Evolutionary conservation across 2,888 invertebrate species (phyloP), one percentile per base, ranked within the genome.

Genomic region (Miltochrista miniata): DNA sequence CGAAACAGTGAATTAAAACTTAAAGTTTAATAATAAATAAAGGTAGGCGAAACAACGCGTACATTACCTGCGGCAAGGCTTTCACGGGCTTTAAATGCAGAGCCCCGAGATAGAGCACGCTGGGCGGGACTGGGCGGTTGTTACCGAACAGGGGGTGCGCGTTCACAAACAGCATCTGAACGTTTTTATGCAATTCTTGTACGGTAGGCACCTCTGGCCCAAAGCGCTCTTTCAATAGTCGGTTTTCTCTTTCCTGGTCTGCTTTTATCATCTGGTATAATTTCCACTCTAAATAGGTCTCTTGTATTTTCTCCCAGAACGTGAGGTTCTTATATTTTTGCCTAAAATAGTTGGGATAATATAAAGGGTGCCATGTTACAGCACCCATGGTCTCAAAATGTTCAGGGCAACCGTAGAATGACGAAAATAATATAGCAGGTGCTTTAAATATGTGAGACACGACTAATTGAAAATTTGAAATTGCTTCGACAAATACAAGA

Each of bases 1-100:
- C 31, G 51, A 56, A 80, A 79, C 9, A 74, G 66, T 85, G 79
- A 1, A 83, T 66, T 11, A 85, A 54, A 7, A 83, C 77, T 85
- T 85, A 24, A 24, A 24, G 18, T 82, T 78, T 30, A 72, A 45
- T 0, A 71, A 40, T 0, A 12, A 35, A 31, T 45, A 30, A 11
- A 24, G 7, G 3, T 0, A 9, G 11, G 3, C 30, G 30, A 30
- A 4, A 40, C 5, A 31, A 7, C 7, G 4, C 3, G 12, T 39
- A 39, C 8, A 36, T 57, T 61, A 77, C 77, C 72, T 65, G 10
- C 8, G 77, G 71, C 7, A 79, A 44, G n/a, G 64, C 52, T 45
- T 74, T 67, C 0, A 39, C 43, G 0, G 72, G 71, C 18, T 72
- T 52, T 46, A 71, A 45, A 58, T 77, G 74, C 0, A 74, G 35